These are phyloP conservation scores for Petrolisthes cinctipes DNA, from an alignment of 2,888 invertebrate genomes.

Conservation along the genomic window DNA sequence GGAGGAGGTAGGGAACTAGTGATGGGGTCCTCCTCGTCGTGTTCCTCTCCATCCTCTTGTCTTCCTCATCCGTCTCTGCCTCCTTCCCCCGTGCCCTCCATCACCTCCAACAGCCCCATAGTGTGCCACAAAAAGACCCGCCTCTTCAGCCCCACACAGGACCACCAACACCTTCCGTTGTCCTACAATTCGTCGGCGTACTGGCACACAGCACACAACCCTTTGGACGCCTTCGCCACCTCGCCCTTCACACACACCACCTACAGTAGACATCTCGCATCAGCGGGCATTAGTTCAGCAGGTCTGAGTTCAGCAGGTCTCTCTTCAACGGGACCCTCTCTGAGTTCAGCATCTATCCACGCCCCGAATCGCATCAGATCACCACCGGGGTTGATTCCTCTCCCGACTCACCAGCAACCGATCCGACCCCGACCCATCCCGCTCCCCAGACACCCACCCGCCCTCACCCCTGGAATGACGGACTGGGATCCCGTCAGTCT, in stretches of 20 bases:
- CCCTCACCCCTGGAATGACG: not conserved
- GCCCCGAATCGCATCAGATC: not conserved
- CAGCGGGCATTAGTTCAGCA: not conserved
- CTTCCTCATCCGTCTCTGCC: too few relatives aligned
- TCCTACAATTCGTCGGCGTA: not conserved
- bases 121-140: not conserved
- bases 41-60: too few relatives aligned
- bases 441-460: not conserved
- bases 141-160: not conserved
- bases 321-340: not conserved
- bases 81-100: not conserved
- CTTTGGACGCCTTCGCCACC: not conserved
- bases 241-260: too few relatives aligned
- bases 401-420: not conserved
- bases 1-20: too few relatives aligned
- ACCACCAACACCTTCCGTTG: not conserved
- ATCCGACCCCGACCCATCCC: not conserved
- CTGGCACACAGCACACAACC: not conserved
- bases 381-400: not conserved
- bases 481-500: not conserved
- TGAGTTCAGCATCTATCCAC: not conserved
- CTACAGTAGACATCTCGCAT: too few relatives aligned
- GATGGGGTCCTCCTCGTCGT: too few relatives aligned
- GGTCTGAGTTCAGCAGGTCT: not conserved
- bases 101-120: not conserved